phyloP scores from a whole-genome alignment of 2,888 invertebrate genomes.

The Brachyopa scutellaris region DNA sequence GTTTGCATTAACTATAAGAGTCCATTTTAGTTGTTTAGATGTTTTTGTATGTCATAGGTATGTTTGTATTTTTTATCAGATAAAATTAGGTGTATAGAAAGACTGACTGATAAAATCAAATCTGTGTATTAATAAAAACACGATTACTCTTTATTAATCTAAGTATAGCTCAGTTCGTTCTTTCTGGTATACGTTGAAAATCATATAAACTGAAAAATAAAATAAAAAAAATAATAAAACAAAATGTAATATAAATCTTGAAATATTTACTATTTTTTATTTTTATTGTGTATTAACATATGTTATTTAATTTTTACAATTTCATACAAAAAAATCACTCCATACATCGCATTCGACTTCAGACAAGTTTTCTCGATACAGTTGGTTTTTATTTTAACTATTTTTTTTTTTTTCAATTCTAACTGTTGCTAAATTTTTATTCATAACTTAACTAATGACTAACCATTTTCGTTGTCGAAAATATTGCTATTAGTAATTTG shows the following conservation, averaged over 20 bases:
- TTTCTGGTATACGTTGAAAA: conserved; percentile 4
- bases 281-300: conserved; percentile 44
- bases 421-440: not conserved
- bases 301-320: conserved; percentile 52
- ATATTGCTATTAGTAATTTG: conserved; percentile 69
- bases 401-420: conserved; percentile 6
- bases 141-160: conserved; percentile 16
- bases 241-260: conserved; percentile 36
- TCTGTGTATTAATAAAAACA: not conserved
- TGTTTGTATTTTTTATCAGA: not conserved
- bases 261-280: conserved; percentile 43
- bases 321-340: conserved; percentile 69
- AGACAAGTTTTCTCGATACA: conserved; percentile 58
- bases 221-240: conserved; percentile 19
- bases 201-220: conserved; percentile 19
- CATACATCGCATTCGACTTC: conserved; percentile 65
- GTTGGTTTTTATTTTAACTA: conserved; percentile 28
- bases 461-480: conserved; percentile 71
- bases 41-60: not conserved
- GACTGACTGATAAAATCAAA: not conserved
- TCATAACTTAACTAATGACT: conserved; percentile 35
- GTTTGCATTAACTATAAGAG: not conserved
- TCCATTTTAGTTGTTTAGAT: conserved; percentile 1
- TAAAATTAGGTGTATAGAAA: conserved; percentile 3
- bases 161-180: conserved; percentile 57